A percentile compares a stretch with the other conserved stretches of the same genome.
phyloP scores from a whole-genome alignment of 2,113 vertebrate species.

The Struthio camelus region DNA sequence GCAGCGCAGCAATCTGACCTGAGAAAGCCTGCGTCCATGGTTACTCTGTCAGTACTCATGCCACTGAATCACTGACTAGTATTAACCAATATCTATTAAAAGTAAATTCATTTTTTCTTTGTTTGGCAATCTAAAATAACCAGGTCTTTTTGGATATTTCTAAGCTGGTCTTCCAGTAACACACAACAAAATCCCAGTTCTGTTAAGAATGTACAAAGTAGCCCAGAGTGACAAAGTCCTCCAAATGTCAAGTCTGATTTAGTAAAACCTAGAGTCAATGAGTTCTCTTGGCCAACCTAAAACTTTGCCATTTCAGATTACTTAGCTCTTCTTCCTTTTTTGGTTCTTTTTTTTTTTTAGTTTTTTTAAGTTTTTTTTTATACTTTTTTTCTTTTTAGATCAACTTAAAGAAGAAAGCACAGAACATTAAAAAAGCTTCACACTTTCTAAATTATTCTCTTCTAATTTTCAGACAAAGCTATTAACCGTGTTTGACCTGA shows the following conservation, averaged over 20 bases:
- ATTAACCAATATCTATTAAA: not conserved
- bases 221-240: not conserved
- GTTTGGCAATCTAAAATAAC: not conserved
- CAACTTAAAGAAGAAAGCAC: not conserved
- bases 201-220: not conserved
- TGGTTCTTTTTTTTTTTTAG: not conserved
- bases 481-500: not conserved
- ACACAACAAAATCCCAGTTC: not conserved
- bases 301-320: not conserved
- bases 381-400: not conserved
- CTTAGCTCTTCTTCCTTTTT: not conserved
- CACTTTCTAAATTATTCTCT: not conserved
- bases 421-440: not conserved
- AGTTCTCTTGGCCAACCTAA: not conserved
- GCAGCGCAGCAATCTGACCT: not conserved
- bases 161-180: not conserved
- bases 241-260: not conserved
- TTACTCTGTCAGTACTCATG: not conserved
- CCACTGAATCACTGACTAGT: not conserved
- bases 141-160: not conserved
- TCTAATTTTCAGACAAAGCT: not conserved
- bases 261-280: not conserved
- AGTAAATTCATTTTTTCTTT: not conserved
- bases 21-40: not conserved
- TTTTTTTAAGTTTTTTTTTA: not conserved